Evolutionary conservation across 2,797 vertebrate species (phyloP).

Genomic region (Falco rusticolus): DNA sequence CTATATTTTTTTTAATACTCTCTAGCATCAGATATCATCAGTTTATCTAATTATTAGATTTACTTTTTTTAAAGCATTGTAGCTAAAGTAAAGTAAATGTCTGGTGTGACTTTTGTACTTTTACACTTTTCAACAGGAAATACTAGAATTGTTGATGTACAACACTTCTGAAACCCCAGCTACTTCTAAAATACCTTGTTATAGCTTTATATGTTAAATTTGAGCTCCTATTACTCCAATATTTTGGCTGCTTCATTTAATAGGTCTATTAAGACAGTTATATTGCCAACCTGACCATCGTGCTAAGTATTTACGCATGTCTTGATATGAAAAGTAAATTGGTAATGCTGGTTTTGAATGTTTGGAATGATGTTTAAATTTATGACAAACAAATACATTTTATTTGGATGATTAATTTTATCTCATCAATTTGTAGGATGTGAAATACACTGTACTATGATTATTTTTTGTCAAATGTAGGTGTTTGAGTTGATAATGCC

Average conservation of each 20-base stretch:
- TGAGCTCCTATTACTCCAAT: background rate
- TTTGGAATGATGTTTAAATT: background rate
- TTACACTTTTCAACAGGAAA: background rate
- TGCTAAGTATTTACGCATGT: background rate
- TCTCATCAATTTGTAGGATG: background rate
- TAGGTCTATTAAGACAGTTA: background rate
- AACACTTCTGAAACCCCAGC: background rate
- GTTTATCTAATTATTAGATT: background rate
- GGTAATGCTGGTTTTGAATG: background rate
- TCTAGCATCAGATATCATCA: background rate
- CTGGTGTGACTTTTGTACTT: background rate
- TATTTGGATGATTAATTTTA: background rate
- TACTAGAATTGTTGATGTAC: background rate
- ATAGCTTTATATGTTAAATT: background rate
- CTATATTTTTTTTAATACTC: background rate
- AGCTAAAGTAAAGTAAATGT: background rate
- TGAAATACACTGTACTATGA: background rate
- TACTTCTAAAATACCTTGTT: background rate
- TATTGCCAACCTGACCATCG: background rate
- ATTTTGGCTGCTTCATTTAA: background rate
- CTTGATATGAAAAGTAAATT: background rate
- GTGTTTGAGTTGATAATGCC: conserved; percentile 62
- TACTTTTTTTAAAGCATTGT: background rate
- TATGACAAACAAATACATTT: background rate
- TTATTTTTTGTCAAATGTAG: background rate